Evolutionary conservation across 2,797 vertebrate species (phyloP).

Genomic region (Channa striata): DNA sequence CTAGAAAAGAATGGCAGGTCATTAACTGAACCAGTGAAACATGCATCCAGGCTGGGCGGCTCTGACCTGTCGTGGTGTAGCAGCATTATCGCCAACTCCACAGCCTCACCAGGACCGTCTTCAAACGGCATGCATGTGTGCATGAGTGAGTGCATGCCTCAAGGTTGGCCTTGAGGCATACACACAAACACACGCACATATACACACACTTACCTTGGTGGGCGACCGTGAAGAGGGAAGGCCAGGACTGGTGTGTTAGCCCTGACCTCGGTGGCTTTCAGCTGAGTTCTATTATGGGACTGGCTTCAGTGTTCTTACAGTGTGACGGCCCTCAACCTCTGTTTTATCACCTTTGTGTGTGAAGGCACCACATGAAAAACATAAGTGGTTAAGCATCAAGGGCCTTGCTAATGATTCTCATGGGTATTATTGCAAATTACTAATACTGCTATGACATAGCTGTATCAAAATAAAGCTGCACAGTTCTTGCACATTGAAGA

Average conservation of each 20-base stretch:
- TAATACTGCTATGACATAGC: neutral
- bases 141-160: constrained; percentile 3
- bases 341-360: neutral
- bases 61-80: constrained; percentile 48
- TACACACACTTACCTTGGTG: constrained; percentile 12
- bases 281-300: constrained; percentile 31
- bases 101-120: constrained; percentile 31
- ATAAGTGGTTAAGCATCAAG: neutral
- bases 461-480: neutral
- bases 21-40: constrained; percentile 73
- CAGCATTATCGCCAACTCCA: constrained; percentile 52
- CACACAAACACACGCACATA: neutral
- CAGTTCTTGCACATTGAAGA: neutral
- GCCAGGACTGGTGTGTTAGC: constrained; percentile 10
- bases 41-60: constrained; percentile 46
- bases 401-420: neutral
- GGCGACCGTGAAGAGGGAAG: constrained; percentile 15
- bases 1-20: constrained; percentile 60
- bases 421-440: neutral
- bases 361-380: constrained; percentile 3
- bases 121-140: constrained; percentile 24
- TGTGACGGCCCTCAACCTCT: neutral
- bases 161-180: constrained; percentile 17
- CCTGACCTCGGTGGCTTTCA: constrained; percentile 31
- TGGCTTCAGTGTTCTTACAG: constrained; percentile 7